A percentile compares a stretch with the other conserved stretches of the same genome.
Conservation (phyloP, 2,113 vertebrate genomes). For the Dasyprocta punctata region DNA sequence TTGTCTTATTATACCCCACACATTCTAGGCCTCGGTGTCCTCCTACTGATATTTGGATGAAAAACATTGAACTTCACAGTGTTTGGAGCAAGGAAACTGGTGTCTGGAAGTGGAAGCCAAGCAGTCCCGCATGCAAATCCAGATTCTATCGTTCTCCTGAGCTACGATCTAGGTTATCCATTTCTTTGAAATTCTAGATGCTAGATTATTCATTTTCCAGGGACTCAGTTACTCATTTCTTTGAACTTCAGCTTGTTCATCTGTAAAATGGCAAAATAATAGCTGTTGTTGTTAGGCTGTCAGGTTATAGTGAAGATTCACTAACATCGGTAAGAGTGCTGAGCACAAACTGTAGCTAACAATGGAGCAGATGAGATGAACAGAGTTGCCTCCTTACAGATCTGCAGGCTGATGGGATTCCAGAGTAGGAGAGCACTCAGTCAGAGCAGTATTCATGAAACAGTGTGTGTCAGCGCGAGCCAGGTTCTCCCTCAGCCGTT, state of each 20-base stretch:
- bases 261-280: background rate
- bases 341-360: background rate
- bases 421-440: background rate
- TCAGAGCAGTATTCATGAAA: background rate
- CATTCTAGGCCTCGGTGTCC: background rate
- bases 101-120: background rate
- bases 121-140: background rate
- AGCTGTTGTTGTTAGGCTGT: background rate
- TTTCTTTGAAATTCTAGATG: background rate
- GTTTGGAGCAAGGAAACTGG: background rate
- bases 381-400: background rate
- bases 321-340: background rate
- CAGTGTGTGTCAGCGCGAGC: background rate
- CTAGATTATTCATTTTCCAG: background rate
- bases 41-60: background rate
- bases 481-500: background rate
- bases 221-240: background rate
- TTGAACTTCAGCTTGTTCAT: background rate
- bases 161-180: background rate
- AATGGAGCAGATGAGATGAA: background rate
- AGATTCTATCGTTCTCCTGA: background rate
- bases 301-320: background rate
- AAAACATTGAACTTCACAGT: background rate
- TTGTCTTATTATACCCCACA: slow-evolving; percentile 13
- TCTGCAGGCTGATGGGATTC: background rate